These are phyloP conservation scores for Pantherophis alleghaniensis DNA, from an alignment of 2,797 vertebrate genomes.

Conservation along the genomic window DNA sequence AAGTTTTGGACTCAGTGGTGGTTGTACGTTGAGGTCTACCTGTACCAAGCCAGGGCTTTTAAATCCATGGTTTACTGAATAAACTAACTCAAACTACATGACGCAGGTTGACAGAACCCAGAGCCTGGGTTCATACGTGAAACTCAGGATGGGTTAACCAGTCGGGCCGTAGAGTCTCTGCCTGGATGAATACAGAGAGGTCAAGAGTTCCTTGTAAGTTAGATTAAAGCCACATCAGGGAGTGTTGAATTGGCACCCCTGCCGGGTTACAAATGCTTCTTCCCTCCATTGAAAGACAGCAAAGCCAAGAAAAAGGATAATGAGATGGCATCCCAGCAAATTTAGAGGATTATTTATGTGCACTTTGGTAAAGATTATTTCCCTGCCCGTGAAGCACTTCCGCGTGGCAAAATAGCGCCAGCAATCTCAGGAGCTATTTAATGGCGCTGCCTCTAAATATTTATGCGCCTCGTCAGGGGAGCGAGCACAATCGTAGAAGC, in stretches of 20 bases:
- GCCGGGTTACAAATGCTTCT: constrained; percentile 68
- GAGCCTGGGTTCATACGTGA: not conserved
- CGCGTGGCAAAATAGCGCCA: constrained; percentile 72
- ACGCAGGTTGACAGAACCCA: not conserved
- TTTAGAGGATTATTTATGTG: constrained; percentile 79
- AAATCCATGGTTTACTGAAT: not conserved
- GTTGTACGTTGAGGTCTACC: no score
- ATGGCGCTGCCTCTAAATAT: constrained; percentile 78
- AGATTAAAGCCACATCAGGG: constrained; percentile 17
- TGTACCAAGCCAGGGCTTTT: not conserved
- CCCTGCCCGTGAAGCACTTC: constrained; percentile 74
- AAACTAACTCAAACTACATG: not conserved
- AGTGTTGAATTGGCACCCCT: constrained; percentile 69
- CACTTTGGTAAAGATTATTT: constrained; percentile 77
- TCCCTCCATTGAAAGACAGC: constrained; percentile 62
- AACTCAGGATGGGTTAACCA: not conserved
- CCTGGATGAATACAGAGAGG: not conserved
- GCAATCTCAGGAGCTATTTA: constrained; percentile 76
- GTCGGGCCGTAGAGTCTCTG: not conserved
- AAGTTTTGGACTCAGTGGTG: no score
- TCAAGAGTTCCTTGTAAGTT: not conserved
- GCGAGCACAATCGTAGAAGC: constrained; percentile 75
- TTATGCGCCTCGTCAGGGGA: constrained; percentile 78
- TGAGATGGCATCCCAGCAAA: constrained; percentile 79
- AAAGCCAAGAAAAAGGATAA: constrained; percentile 74